phyloP scores from a whole-genome alignment of 1,140 invertebrate genomes.

The Lordiphosa clarofinis region DNA sequence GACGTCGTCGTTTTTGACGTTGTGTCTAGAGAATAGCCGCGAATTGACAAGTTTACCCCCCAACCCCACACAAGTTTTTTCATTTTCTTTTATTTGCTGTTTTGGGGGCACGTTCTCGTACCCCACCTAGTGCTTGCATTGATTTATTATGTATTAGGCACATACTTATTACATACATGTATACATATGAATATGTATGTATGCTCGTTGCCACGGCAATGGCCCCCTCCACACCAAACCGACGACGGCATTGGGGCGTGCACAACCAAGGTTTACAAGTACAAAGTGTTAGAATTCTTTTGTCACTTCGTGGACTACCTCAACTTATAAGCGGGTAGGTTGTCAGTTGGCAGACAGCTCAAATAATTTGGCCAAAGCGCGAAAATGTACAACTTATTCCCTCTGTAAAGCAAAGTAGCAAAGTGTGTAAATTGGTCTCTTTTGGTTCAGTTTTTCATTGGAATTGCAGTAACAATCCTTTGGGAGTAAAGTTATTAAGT shows the following conservation, averaged over 20 bases:
- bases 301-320: conserved; percentile 33
- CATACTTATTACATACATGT: conserved; percentile 36
- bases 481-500: no score
- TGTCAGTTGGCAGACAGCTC: no score
- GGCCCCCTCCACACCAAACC: conserved; percentile 51
- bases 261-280: conserved; percentile 56
- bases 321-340: conserved; percentile 19
- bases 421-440: no score
- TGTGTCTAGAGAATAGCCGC: conserved; percentile 6
- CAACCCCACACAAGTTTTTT: background rate
- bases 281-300: conserved; percentile 69
- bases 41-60: conserved; percentile 32
- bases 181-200: conserved; percentile 43
- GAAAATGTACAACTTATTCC: no score
- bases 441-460: no score
- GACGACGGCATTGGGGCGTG: conserved; percentile 52
- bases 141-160: conserved; percentile 64
- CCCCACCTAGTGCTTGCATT: conserved; percentile 40
- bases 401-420: no score
- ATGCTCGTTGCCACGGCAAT: conserved; percentile 66
- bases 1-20: conserved; percentile 25
- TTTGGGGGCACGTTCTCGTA: conserved; percentile 1
- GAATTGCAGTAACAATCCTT: no score
- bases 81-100: conserved; percentile 8
- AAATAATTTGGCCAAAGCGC: no score